Base-by-base conservation (phyloP, 2,797 vertebrate genomes). In the Diplodus sargus region DNA sequence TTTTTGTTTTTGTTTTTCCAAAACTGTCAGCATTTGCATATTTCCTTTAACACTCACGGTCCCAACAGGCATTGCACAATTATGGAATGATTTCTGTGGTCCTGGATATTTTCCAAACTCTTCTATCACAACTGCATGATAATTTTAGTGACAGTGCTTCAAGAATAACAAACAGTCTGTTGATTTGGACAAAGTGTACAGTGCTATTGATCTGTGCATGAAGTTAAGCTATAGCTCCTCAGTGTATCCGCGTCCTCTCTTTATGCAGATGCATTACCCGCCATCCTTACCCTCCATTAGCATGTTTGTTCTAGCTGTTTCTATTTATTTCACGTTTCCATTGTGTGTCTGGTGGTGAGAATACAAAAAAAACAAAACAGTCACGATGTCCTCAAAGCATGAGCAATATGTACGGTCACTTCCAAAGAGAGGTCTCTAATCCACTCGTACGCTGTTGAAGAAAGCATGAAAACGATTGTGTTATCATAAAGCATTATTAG, bases 371-470 rank as follows among this genome's bases (percentile, higher is more conserved):
- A 83, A 76, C 76, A 34, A 34, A 59, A 25, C 67, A 81, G 74
- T 75, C 43, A 77, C 83, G 47, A 77, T 67, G 68, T 90, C 87
- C 74, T 84, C 70, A 82, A 85, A 90, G 92, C 94, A 94, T 94
- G 94, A 93, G 90, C 90, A 94, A 92, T 91, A 92, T 83, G 79
- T 89, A 81, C 11, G 30, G 59, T 78, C 78, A 83, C 73, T 81
- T 87, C 64, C 71, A 67, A 23, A 58, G 43, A 76, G 39, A 74
- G 62, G 75, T 82, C 81, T 71, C 61, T 67, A 63, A 56, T 72
- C 54, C 57, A 54, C 69, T 75, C 25, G 10, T 87, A 76, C 87
- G 83, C 78, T 71, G 75, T 84, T 82, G 58, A 82, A 76, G 78
- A 90, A 91, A 89, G 92, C 92, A 94, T 94, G 92, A 89, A 81